Base-by-base conservation (phyloP, 2,113 vertebrate genomes). In the Scatophagus argus region DNA sequence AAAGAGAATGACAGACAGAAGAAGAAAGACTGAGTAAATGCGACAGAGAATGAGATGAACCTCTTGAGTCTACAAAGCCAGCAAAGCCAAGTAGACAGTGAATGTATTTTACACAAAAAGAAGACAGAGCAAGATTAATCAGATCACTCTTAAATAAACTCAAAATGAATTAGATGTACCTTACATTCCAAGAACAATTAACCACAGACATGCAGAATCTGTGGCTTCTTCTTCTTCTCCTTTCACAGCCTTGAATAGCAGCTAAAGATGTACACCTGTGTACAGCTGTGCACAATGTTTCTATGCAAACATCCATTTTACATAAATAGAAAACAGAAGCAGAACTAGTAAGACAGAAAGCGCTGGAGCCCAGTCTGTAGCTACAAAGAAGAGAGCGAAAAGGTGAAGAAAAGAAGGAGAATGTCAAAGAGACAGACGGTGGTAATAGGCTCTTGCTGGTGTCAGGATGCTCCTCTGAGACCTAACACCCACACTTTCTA, bases 381-480 rank as follows among this genome's bases (percentile, higher is more conserved):
- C n/a, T 31, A 7, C 31, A 52, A 49, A 72, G 41, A 31, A 38
- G 17, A 5, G 25, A 46, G 32, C 0, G 6, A 54, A 43, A 67
- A 27, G 56, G 31, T 60, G 63, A 56, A 21, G 55, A 16, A 55
- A 55, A 83, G 64, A 51, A 52, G 71, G 34, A 68, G 60, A 58
- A 58, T 34, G 76, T 84, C 59, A 65, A 54, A 74, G 65, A 81
- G 82, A 83, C 23, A 77, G 74, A 69, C 63, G 34, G 84, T 49
- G 62, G 74, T 87, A 88, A 87, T 77, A 44, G 61, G 87, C 71
- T 87, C 74, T 68, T 56, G 61, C 58, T 82, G 73, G 87, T 83
- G 73, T 74, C 54, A 67, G 62, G 71, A 78, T 36, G 65, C 46
- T 89, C 86, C 87, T 68, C 59, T 65, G 82, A 87, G 87, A 73